Evolutionary conservation across 2,888 invertebrate species (phyloP), one percentile per base, ranked within the genome.

Genomic region (Aphelenchoides bicaudatus): DNA sequence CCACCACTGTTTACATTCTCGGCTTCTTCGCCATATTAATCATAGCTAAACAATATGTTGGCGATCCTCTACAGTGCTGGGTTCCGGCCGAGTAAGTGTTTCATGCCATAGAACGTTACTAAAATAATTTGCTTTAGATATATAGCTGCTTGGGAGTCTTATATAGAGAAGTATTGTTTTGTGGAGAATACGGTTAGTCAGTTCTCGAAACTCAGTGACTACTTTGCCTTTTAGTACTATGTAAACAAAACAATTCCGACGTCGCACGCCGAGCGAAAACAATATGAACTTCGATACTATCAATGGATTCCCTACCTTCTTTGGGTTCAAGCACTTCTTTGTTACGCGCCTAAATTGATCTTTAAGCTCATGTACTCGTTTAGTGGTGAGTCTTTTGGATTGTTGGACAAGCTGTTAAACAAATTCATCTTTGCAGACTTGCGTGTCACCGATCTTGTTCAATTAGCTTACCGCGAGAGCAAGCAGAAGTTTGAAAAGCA

Each of bases 1-100:
- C 71, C 21, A 66, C 71, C 4, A 71, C 63, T 3, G 68, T 66
- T 37, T 68, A 66, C 54, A 43, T 66, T 43, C 54, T 66, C 28
- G 56, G 55, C 2, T 58, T 70, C 27, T 66, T 71, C 34, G 66
- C 67, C 25, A 58, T 68, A 13, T 75, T 80, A 21, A 76, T 82
- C 48, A 79, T 80, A 60, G 80, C 80, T 34, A 79, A 80, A 59
- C 81, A 82, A 72, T 82, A 80, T 64, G 79, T 80, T 28, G 81
- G 81, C 4, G 80, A 81, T 54, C 81, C 81, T 6, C 79, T 82
- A 21, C 58, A 70, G 55, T 67, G 66, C 46, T 67, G 65, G 66
- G 34, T 67, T 21, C 71, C 71, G 4, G 68, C 68, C n/a, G 68
- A 67, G 39, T 67, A 72, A 38, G 61, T 62, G 51, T 68, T 70